These are phyloP conservation scores for Eulimnadia texana DNA, from an alignment of 1,140 invertebrate species.

Conservation along the genomic window DNA sequence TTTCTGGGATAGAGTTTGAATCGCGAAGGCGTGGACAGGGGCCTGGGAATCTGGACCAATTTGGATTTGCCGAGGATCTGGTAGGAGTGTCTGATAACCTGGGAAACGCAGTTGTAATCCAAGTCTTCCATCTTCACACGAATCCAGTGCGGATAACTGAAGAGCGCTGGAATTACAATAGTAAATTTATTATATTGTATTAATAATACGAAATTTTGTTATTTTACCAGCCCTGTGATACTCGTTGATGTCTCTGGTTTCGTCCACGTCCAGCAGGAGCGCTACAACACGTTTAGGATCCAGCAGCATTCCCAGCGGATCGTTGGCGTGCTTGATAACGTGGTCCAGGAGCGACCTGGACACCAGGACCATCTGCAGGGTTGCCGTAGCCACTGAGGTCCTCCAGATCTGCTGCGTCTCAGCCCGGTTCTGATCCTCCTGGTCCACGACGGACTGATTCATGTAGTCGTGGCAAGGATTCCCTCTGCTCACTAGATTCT, in stretches of 20 bases:
- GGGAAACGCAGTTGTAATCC: not conserved
- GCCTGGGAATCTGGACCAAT: not conserved
- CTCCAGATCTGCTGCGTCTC: slow-evolving; percentile 2
- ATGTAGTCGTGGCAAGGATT: not conserved
- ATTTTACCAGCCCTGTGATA: slow-evolving; percentile 14
- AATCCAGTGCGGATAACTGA: slow-evolving; percentile 1
- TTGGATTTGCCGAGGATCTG: not conserved
- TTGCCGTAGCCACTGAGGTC: slow-evolving; percentile 1
- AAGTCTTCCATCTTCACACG: slow-evolving; percentile 1
- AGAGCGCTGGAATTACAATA: not conserved
- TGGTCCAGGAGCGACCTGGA: slow-evolving; percentile 10
- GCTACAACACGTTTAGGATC: slow-evolving; percentile 7
- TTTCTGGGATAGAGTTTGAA: slow-evolving; percentile 1
- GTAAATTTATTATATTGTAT: not conserved
- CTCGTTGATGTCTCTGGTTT: slow-evolving; percentile 9
- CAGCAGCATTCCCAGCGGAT: slow-evolving; percentile 12
- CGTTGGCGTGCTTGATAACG: slow-evolving; percentile 10
- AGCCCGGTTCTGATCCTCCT: not conserved
- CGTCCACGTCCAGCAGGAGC: slow-evolving; percentile 5
- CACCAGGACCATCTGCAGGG: slow-evolving; percentile 8
- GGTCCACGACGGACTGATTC: not conserved
- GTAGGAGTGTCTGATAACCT: not conserved
- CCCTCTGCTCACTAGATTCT: slow-evolving; percentile 2
- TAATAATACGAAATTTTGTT: too few relatives aligned
- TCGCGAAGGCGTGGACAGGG: not conserved